These are phyloP conservation scores for Ochropleura leucogaster DNA, from an alignment of 2,888 invertebrate genomes.

Conservation along the genomic window DNA sequence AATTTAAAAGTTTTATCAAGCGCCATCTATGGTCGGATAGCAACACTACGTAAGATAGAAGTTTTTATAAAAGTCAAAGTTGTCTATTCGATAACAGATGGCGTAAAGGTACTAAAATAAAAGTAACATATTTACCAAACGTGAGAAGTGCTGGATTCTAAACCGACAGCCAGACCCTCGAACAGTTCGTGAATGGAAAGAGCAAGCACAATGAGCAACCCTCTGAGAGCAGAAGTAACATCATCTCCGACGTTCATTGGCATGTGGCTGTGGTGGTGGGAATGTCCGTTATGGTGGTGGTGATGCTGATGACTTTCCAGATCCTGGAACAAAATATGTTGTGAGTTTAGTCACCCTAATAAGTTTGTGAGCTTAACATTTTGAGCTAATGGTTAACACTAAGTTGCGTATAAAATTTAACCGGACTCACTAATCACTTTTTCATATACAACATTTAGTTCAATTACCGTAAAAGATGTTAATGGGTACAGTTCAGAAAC, in stretches of 20 bases:
- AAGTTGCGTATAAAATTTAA: background rate
- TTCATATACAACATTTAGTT: background rate
- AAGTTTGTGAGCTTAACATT: background rate
- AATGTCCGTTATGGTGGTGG: constrained; percentile 64
- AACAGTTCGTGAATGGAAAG: constrained; percentile 96
- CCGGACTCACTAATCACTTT: background rate
- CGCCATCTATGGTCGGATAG: constrained; percentile 70
- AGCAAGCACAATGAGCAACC: constrained; percentile 95
- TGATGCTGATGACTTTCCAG: constrained; percentile 68
- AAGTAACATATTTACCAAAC: constrained; percentile 79
- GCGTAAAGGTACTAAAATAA: constrained; percentile 28
- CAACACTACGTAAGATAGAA: background rate
- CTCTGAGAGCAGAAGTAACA: constrained; percentile 91
- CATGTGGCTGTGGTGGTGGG: constrained; percentile 87
- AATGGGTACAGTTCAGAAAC: background rate
- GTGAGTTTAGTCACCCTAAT: background rate
- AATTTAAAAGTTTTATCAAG: constrained; percentile 9
- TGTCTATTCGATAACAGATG: constrained; percentile 67
- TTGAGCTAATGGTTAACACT: background rate
- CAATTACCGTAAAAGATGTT: background rate
- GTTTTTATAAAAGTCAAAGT: constrained; percentile 12
- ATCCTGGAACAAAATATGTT: constrained; percentile 72
- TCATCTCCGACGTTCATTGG: constrained; percentile 81
- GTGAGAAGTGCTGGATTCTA: constrained; percentile 91
- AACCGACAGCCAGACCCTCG: constrained; percentile 95